A percentile compares a stretch with the other conserved stretches of the same genome.
Evolutionary conservation across 2,113 vertebrate species (phyloP).

Genomic region (Austrofundulus limnaeus): DNA sequence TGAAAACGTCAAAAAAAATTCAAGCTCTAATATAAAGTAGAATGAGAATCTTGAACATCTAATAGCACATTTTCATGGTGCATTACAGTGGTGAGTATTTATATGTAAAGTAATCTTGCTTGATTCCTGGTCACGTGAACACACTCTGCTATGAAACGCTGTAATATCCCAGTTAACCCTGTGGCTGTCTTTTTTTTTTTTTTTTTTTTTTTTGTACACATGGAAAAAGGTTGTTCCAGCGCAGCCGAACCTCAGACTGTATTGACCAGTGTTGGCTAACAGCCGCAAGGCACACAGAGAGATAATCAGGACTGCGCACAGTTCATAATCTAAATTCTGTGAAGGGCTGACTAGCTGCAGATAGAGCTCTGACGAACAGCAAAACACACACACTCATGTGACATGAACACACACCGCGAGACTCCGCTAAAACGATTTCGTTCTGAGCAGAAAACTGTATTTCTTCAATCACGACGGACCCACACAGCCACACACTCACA

Average conservation of each 20-base stretch:
- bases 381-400: conserved; percentile 3
- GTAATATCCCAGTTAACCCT: conserved; percentile 23
- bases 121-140: conserved; percentile 13
- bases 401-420: conserved; percentile 28
- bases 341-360: background rate
- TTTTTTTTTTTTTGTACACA: conserved; percentile 53
- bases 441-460: conserved; percentile 46
- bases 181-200: conserved; percentile 19
- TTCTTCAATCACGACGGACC: conserved; percentile 39
- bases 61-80: background rate
- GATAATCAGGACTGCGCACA: conserved; percentile 27
- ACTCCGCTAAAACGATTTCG: conserved; percentile 4
- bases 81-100: background rate
- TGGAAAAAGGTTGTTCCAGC: conserved; percentile 43
- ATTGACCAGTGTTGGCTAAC: conserved; percentile 37
- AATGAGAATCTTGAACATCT: background rate
- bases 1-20: background rate
- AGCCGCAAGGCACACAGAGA: conserved; percentile 40
- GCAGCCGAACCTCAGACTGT: conserved; percentile 29
- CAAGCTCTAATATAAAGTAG: background rate
- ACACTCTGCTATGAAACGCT: conserved; percentile 18
- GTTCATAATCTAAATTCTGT: conserved; percentile 22
- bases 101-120: background rate
- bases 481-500: background rate
- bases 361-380: conserved; percentile 2